Percentiles rank a stretch among this genome's conserved stretches.
Conservation (phyloP, 1,140 invertebrate genomes). For the Olivierus martensii region DNA sequence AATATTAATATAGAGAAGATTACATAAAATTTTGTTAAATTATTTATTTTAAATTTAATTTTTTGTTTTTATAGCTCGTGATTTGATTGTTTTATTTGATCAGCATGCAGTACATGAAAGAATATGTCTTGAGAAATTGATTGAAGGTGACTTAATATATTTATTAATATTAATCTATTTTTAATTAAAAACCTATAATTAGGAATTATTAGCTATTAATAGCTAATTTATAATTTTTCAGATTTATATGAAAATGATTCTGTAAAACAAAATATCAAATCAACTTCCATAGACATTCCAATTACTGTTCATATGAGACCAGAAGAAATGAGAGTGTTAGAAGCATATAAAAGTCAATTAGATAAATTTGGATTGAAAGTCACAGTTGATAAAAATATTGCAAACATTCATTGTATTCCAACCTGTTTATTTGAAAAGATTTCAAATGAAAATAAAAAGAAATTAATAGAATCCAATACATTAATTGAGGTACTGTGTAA, state of each 20-base stretch:
- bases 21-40: too few relatives aligned
- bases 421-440: conserved; percentile 21
- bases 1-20: too few relatives aligned
- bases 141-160: conserved; percentile 33
- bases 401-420: conserved; percentile 21
- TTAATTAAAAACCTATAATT: too few relatives aligned
- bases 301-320: conserved; percentile 21
- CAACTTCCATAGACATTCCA: too few relatives aligned
- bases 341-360: conserved; percentile 28
- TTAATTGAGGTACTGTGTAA: conserved; percentile 26
- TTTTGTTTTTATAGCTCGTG: conserved; percentile 6
- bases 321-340: conserved; percentile 29
- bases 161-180: too few relatives aligned
- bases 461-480: conserved; percentile 12
- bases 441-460: conserved; percentile 16
- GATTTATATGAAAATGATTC: too few relatives aligned
- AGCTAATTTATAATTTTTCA: too few relatives aligned
- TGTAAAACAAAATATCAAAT: too few relatives aligned
- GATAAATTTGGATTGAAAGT: conserved; percentile 26
- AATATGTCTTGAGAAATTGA: conserved; percentile 44
- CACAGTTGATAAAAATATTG: conserved; percentile 4
- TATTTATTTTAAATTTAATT: too few relatives aligned
- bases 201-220: too few relatives aligned
- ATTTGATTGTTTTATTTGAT: conserved; percentile 48
- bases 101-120: conserved; percentile 63